Evolutionary conservation across 92 coral and sea anemone genomes (phyloP), one percentile per base, ranked within the genome.

Genomic region (Hydrozoanthus gracilis): DNA sequence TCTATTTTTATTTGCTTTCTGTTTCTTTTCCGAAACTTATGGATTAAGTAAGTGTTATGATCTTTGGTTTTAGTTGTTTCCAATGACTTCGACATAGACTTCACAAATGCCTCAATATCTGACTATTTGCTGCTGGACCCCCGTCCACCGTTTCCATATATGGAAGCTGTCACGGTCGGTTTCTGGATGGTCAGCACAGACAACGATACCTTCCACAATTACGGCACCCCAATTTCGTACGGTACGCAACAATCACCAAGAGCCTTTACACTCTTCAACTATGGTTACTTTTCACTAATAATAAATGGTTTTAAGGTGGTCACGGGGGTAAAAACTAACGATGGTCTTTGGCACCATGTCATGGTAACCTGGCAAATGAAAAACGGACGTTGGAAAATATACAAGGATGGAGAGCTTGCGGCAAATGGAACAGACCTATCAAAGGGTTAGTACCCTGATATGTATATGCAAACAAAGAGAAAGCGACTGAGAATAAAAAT

Each of bases 321-420:
- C 8, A 75, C 79, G 1, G 79, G 79, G 60, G 79, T 75, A 1
- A 0, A 18, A 50, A 50, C 79, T 1, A 75, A 75, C 79, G 89
- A 93, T 65, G 92, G 92, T 8, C 14, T 50, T 0, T 93, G 96
- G 96, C 92, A 93, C 65, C 93, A 91, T 73, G 79, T 93, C 52
- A 87, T 83, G 7, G 83, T 93, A n/a, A 89, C 92, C 4, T 93
- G 93, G 93, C 87, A 88, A 51, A 91, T 65, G 27, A 6, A 10
- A 3, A 51, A 65, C 3, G 96, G 96, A 5, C 49, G 17, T 8
- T 87, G 77, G 71, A 75, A 89, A 60, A 13, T 93, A 5, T 91
- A 91, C 82, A 55, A 88, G 51, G 88, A 93, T 44, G 96, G 96
- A 13, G 49, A 48, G 6, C 3, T 62, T 3, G 46, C 16, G 5